Conservation (phyloP, 2,113 vertebrate genomes). For the Neodon shergylaensis region DNA sequence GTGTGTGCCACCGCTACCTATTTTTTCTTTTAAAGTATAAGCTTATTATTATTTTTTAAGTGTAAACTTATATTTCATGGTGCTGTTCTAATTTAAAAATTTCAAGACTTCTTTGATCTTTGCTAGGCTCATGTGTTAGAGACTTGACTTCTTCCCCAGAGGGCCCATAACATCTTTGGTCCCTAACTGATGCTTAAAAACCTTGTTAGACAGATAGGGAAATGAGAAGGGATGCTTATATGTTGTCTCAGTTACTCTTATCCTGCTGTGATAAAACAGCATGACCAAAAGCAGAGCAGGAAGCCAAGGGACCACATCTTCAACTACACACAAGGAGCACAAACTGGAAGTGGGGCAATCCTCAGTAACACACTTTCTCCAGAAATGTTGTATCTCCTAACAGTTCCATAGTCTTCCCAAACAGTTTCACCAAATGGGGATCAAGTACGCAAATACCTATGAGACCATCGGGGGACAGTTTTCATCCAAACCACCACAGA, state of each 20-base stretch:
- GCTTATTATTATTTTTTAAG: background rate
- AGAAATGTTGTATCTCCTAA: background rate
- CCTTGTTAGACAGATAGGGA: background rate
- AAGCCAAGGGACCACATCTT: background rate
- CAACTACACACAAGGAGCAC: background rate
- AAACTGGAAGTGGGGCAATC: background rate
- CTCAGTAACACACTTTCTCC: background rate
- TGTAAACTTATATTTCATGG: slow-evolving; percentile 7
- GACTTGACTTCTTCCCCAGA: background rate
- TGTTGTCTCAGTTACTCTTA: background rate
- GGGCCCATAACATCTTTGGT: background rate
- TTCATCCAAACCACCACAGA: background rate
- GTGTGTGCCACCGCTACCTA: background rate
- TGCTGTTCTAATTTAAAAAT: background rate
- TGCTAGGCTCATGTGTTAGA: background rate
- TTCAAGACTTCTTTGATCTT: background rate
- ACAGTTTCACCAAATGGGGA: background rate
- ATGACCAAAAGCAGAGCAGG: background rate
- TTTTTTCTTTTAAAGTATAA: background rate
- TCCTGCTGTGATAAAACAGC: background rate
- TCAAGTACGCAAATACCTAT: background rate
- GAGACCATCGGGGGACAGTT: background rate
- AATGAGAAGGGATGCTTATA: background rate
- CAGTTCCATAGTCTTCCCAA: background rate
- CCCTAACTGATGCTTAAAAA: background rate